A percentile compares a stretch with the other conserved stretches of the same genome.
phyloP scores from a whole-genome alignment of 2,888 invertebrate species.

The Thereva nobilitata region DNA sequence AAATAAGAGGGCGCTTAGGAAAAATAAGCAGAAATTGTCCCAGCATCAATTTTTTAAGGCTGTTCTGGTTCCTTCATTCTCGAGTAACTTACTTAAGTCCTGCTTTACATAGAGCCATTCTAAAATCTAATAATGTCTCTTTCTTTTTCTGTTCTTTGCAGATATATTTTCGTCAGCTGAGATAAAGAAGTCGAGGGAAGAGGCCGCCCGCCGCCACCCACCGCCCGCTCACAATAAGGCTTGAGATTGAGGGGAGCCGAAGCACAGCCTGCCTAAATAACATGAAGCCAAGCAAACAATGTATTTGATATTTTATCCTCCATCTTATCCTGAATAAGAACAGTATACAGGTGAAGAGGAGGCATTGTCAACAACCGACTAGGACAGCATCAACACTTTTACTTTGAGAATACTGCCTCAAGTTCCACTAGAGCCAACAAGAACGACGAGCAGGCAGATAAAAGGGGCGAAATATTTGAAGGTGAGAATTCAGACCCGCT shows the following conservation, averaged over 20 bases:
- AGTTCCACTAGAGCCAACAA: background rate
- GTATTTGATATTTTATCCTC: slow-evolving; percentile 33
- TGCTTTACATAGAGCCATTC: slow-evolving; percentile 30
- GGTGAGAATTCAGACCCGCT: slow-evolving; percentile 11
- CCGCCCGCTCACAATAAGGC: background rate
- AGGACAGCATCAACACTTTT: slow-evolving; percentile 10
- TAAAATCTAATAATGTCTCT: slow-evolving; percentile 34
- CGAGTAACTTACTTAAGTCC: slow-evolving; percentile 32
- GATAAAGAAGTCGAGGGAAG: slow-evolving; percentile 15
- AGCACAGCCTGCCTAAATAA: slow-evolving; percentile 22
- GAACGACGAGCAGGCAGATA: slow-evolving; percentile 9
- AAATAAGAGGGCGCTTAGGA: slow-evolving; percentile 22
- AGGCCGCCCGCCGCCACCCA: too few relatives aligned
- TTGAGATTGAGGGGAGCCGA: slow-evolving; percentile 1
- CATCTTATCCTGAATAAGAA: slow-evolving; percentile 22
- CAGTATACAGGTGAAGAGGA: slow-evolving; percentile 15
- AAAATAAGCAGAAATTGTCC: slow-evolving; percentile 35
- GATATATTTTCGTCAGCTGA: slow-evolving; percentile 20
- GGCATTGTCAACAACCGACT: slow-evolving; percentile 18
- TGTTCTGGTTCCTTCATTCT: slow-evolving; percentile 27
- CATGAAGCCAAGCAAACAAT: slow-evolving; percentile 31
- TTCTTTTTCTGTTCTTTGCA: slow-evolving; percentile 23
- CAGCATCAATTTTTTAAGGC: slow-evolving; percentile 30
- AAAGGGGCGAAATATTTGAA: slow-evolving; percentile 18
- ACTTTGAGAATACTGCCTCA: background rate